Percentiles rank a stretch among this genome's conserved stretches.
These are phyloP conservation scores for Matsumyia berberina DNA, from an alignment of 2,888 invertebrate genomes.

Conservation along the genomic window DNA sequence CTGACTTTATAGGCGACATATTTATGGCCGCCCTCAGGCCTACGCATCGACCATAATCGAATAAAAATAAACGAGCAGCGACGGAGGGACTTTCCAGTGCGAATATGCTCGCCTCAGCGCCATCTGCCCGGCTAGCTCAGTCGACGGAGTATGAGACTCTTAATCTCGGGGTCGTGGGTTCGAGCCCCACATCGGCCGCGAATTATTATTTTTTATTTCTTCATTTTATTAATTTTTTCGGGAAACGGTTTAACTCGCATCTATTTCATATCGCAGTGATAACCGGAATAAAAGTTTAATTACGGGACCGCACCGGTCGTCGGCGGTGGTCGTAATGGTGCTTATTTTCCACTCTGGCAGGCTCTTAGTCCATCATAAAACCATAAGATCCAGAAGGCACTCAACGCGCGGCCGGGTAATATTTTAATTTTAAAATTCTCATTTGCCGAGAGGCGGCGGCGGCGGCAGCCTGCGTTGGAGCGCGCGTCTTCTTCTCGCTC, in stretches of 20 bases:
- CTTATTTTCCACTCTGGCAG: constrained; percentile 32
- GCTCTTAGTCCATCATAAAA: constrained; percentile 28
- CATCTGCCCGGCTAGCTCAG: constrained; percentile 84
- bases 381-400: constrained; percentile 29
- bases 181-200: constrained; percentile 84
- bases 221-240: constrained; percentile 2
- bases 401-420: constrained; percentile 8
- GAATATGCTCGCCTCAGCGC: background rate
- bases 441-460: constrained; percentile 1
- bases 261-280: constrained; percentile 18
- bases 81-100: background rate
- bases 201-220: constrained; percentile 17
- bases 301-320: background rate
- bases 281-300: constrained; percentile 45
- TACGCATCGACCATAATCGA: constrained; percentile 6
- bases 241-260: constrained; percentile 11
- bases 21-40: constrained; percentile 1
- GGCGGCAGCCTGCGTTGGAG: background rate
- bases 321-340: background rate
- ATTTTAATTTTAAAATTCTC: constrained; percentile 49
- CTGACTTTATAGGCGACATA: constrained; percentile 60
- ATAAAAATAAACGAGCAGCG: constrained; percentile 22
- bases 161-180: constrained; percentile 85
- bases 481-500: constrained; percentile 1
- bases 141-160: constrained; percentile 85